Base-by-base conservation (phyloP, 2,113 vertebrate genomes). In the Chionomys nivalis region DNA sequence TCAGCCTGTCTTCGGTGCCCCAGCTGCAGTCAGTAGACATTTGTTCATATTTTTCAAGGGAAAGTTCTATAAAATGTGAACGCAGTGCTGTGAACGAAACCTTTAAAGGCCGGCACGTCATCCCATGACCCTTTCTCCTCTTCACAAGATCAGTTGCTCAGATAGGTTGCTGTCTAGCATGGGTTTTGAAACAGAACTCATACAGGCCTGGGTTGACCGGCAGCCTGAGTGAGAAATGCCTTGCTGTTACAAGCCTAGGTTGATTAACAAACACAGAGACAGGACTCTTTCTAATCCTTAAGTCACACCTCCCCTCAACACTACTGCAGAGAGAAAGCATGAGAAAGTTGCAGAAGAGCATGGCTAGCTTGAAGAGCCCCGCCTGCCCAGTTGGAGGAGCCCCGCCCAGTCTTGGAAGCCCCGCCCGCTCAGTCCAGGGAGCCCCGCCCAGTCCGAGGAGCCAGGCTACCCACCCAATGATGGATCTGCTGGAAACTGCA, bases 31-130 rank as follows among this genome's bases (percentile, higher is more conserved):
- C 26, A 66, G 61, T 47, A 44, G 82, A 65, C 39, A 65, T 65
- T 44, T 85, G 82, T 31, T 44, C 33, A 10, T 1, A 3, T 19
- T 21, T 33, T 61, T 63, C n/a, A 42, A 31, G 26, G 58, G 26
- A 65, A 66, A 66, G 16, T 86, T 86, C 47, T 90, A 61, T 68
- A 91, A 77, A 94, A 93, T 85, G 31, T 70, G 81, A 94, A 23
- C 49, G 65, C 26, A 76, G n/a, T 31, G 31, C 66, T 44, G 75
- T 63, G 17, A 96, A 19, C 3, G 49, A 75, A 82, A 68, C 49
- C 7, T 28, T 90, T n/a, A 87, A 44, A 89, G 82, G 3, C 39
- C 9, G 58, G 7, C 8, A 12, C 7, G 33, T 11, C 28, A 5
- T 63, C 52, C 13, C 52, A 66, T 24, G 11, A 78, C 55, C 91